Evolutionary conservation across 2,888 invertebrate species (phyloP).

Genomic region (Perithous albicinctus): DNA sequence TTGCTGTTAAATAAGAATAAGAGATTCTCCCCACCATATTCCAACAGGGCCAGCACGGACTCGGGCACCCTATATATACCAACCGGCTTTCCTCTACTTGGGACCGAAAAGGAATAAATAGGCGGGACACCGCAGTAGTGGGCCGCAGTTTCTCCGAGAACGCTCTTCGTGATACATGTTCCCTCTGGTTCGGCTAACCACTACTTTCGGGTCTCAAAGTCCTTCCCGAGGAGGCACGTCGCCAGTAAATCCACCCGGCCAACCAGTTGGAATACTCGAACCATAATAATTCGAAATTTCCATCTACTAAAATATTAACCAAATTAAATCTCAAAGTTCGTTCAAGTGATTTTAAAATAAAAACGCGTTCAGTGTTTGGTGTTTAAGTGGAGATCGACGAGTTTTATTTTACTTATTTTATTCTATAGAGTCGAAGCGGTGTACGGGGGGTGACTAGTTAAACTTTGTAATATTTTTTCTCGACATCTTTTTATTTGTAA

Average conservation of each 20-base stretch:
- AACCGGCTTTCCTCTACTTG: constrained; percentile 75
- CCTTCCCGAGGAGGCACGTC: not conserved
- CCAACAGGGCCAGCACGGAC: constrained; percentile 50
- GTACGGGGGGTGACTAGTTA: not conserved
- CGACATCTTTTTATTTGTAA: not conserved
- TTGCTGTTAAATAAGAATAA: constrained; percentile 83
- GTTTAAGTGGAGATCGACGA: constrained; percentile 22
- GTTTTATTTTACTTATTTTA: too few relatives aligned
- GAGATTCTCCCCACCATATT: constrained; percentile 75
- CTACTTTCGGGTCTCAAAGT: not conserved
- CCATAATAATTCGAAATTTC: not conserved
- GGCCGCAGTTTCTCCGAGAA: constrained; percentile 80
- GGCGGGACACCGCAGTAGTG: constrained; percentile 81
- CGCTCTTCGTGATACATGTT: constrained; percentile 67
- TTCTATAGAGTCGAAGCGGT: not conserved
- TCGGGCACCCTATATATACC: constrained; percentile 78
- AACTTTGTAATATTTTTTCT: not conserved
- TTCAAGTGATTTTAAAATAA: constrained; percentile 27
- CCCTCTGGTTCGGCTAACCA: constrained; percentile 8
- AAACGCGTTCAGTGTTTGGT: constrained; percentile 10
- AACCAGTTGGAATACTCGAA: not conserved
- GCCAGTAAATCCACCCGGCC: not conserved
- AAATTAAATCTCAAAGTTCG: constrained; percentile 50
- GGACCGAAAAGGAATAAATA: constrained; percentile 83
- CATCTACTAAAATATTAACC: not conserved